Percentiles rank a stretch among this genome's conserved stretches.
These are phyloP conservation scores for Pycnomerus fuliginosus DNA, from an alignment of 2,888 invertebrate species.

Conservation along the genomic window DNA sequence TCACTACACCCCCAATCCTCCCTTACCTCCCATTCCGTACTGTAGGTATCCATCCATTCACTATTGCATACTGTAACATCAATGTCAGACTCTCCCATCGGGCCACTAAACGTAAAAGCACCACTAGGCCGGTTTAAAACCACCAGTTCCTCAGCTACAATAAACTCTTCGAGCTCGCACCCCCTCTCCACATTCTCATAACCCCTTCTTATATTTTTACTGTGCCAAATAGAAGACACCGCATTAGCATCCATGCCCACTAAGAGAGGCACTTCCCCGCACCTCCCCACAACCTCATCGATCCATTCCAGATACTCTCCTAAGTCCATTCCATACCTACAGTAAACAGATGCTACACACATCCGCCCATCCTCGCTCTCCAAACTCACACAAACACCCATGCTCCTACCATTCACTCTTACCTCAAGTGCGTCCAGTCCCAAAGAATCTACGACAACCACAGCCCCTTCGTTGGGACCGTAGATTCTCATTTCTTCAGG, in stretches of 20 bases:
- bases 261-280: conserved; percentile 2
- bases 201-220: conserved; percentile 4
- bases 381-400: conserved; percentile 19
- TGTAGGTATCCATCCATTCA: neutral
- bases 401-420: neutral
- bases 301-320: neutral
- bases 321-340: conserved; percentile 5
- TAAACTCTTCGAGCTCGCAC: conserved; percentile 5
- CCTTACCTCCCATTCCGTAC: neutral
- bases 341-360: conserved; percentile 25
- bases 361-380: conserved; percentile 18
- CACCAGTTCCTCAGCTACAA: conserved; percentile 6
- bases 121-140: conserved; percentile 25
- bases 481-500: conserved; percentile 4
- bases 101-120: conserved; percentile 21
- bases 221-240: conserved; percentile 26
- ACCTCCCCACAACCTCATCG: conserved; percentile 6
- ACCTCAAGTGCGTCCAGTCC: neutral
- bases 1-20: too few relatives aligned
- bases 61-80: conserved; percentile 23
- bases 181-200: neutral
- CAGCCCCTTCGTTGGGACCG: neutral
- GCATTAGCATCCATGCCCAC: conserved; percentile 32
- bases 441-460: conserved; percentile 11
- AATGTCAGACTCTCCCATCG: conserved; percentile 24